phyloP scores from a whole-genome alignment of 1,140 invertebrate genomes.

The Aphelenchoides avenae region DNA sequence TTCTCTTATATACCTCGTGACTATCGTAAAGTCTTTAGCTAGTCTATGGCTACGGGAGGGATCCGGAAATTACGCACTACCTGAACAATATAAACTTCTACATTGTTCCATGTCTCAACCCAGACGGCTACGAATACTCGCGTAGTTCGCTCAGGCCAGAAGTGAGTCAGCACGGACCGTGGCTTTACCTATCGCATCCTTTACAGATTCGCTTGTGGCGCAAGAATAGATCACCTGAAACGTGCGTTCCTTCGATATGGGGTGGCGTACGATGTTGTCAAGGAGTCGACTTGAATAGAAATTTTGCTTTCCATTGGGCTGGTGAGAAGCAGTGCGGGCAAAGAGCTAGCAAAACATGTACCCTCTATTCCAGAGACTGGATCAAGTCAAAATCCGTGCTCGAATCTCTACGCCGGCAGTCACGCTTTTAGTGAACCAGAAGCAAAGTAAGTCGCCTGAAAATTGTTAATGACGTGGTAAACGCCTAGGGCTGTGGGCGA shows the following conservation, averaged over 20 bases:
- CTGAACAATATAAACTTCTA: constrained; percentile 64
- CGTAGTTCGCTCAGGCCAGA: constrained; percentile 41
- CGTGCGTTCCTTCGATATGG: constrained; percentile 43
- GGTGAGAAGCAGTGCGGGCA: constrained; percentile 21
- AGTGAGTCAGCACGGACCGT: constrained; percentile 6
- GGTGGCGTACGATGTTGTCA: constrained; percentile 54
- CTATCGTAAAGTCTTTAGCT: constrained; percentile 32
- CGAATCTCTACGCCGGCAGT: constrained; percentile 53
- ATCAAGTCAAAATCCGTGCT: constrained; percentile 53
- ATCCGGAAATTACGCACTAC: constrained; percentile 50
- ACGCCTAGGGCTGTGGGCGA: constrained; percentile 36
- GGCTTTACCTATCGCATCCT: constrained; percentile 1
- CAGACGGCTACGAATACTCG: constrained; percentile 58
- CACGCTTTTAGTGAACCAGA: constrained; percentile 57
- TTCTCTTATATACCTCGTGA: constrained; percentile 1
- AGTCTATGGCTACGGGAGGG: constrained; percentile 56
- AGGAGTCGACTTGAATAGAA: constrained; percentile 56
- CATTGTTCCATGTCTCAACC: constrained; percentile 69
- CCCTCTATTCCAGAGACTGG: constrained; percentile 49
- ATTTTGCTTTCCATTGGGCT: constrained; percentile 58
- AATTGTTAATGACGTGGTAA: constrained; percentile 9
- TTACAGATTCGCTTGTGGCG: constrained; percentile 53
- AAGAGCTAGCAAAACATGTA: too few species aligned
- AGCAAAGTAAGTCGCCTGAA: constrained; percentile 34
- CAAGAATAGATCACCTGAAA: constrained; percentile 57